These are phyloP conservation scores for Antheraea yamamai DNA, from an alignment of 2,888 invertebrate genomes.

Conservation along the genomic window DNA sequence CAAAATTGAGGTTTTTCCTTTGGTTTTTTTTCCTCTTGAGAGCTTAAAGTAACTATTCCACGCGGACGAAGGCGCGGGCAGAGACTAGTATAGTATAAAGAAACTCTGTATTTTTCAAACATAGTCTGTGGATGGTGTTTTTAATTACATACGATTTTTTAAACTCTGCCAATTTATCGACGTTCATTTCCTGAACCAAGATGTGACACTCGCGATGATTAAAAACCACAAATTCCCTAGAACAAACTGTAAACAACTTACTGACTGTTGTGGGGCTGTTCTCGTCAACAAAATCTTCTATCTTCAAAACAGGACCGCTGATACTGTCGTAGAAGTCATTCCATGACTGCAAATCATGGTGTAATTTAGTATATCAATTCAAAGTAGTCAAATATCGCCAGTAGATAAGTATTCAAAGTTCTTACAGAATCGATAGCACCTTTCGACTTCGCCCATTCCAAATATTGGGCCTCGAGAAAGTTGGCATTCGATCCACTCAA, in stretches of 20 bases:
- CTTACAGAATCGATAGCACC: slow-evolving; percentile 63
- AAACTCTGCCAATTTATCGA: neutral
- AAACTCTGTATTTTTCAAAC: too few relatives aligned
- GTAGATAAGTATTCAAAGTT: slow-evolving; percentile 18
- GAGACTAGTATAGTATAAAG: too few relatives aligned
- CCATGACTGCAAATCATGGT: slow-evolving; percentile 59
- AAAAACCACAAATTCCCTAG: neutral
- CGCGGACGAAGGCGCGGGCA: too few relatives aligned
- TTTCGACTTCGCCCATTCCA: slow-evolving; percentile 66
- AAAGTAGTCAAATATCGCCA: neutral
- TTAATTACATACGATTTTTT: neutral
- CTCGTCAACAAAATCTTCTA: slow-evolving; percentile 69
- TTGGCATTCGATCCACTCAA: slow-evolving; percentile 69
- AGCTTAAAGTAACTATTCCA: too few relatives aligned
- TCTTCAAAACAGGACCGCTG: slow-evolving; percentile 54
- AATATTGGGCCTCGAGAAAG: slow-evolving; percentile 69
- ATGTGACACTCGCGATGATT: neutral
- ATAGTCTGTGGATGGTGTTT: neutral
- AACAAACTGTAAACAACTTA: slow-evolving; percentile 36
- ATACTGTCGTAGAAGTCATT: slow-evolving; percentile 69
- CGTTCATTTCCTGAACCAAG: neutral
- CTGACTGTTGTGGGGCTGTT: slow-evolving; percentile 57
- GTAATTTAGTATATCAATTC: neutral
- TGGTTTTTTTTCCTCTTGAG: too few relatives aligned
- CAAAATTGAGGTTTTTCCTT: too few relatives aligned